Conservation (phyloP, 2,113 vertebrate species). For the Brachypteracias leptosomus region DNA sequence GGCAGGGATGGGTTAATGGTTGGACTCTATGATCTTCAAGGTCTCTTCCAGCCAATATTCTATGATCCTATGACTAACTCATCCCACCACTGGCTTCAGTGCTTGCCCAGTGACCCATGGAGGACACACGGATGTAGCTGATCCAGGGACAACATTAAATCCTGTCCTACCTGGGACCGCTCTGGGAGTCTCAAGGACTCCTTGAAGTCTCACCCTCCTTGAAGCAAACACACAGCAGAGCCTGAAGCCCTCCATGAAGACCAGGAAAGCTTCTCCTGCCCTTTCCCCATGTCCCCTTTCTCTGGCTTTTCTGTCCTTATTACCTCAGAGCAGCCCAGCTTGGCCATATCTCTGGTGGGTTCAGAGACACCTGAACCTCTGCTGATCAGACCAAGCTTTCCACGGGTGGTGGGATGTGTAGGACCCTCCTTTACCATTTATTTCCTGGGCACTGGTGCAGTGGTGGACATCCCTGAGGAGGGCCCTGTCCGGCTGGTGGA, state of each 20-base stretch:
- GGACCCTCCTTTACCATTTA: background rate
- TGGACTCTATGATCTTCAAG: no score
- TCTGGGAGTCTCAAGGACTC: no score
- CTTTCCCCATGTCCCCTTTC: background rate
- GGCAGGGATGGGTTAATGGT: no score
- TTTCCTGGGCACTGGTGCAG: background rate
- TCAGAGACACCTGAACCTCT: background rate
- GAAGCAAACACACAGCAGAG: background rate
- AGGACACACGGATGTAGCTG: background rate
- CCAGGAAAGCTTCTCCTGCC: background rate
- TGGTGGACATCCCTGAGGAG: background rate
- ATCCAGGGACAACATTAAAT: background rate
- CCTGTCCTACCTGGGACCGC: background rate
- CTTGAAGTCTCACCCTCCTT: no score
- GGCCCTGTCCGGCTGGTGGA: background rate
- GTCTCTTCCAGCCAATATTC: no score
- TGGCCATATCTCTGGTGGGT: rapidly evolving
- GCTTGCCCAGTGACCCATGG: background rate
- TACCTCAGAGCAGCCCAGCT: background rate
- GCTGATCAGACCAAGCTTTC: background rate
- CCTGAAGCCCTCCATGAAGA: background rate
- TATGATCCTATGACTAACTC: background rate
- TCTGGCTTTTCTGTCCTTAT: background rate
- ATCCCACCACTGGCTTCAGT: no score
- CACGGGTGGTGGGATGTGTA: background rate